These are phyloP conservation scores for Tachina grossa DNA, from an alignment of 2,888 invertebrate species.

Conservation along the genomic window DNA sequence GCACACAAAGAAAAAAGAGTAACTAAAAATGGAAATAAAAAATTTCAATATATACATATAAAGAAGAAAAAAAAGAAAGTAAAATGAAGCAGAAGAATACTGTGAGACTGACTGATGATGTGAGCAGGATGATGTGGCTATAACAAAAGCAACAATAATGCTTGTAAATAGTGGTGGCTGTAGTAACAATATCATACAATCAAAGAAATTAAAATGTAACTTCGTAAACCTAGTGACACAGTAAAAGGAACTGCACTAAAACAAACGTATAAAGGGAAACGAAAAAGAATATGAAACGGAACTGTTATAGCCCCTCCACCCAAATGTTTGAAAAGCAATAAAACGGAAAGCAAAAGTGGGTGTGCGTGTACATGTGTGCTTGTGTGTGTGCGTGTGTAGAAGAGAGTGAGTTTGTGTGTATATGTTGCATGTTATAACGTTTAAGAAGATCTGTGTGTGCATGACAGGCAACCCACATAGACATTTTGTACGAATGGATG, in stretches of 20 bases:
- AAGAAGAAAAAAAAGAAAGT: background rate
- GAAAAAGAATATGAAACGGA: slow-evolving; percentile 5
- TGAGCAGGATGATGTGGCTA: background rate
- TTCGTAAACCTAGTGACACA: slow-evolving; percentile 66
- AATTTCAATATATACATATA: background rate
- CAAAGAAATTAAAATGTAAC: slow-evolving; percentile 46
- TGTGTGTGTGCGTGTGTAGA: background rate
- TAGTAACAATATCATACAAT: slow-evolving; percentile 40
- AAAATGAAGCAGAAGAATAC: background rate
- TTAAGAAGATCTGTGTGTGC: background rate
- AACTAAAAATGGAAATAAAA: background rate
- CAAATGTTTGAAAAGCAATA: slow-evolving; percentile 31
- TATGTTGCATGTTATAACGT: background rate
- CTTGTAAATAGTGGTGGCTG: slow-evolving; percentile 26
- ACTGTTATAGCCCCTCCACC: background rate
- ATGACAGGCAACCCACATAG: slow-evolving; percentile 36
- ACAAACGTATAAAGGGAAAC: background rate
- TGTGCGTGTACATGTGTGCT: background rate
- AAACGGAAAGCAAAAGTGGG: slow-evolving; percentile 42
- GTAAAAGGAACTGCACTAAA: slow-evolving; percentile 39
- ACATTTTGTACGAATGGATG: slow-evolving; percentile 15
- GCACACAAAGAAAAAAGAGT: background rate
- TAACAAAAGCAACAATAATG: background rate
- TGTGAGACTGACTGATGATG: background rate
- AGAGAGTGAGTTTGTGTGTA: background rate